Percentiles rank a stretch among this genome's conserved stretches.
Conservation (phyloP, 1,140 invertebrate species). For the Atta cephalotes region DNA sequence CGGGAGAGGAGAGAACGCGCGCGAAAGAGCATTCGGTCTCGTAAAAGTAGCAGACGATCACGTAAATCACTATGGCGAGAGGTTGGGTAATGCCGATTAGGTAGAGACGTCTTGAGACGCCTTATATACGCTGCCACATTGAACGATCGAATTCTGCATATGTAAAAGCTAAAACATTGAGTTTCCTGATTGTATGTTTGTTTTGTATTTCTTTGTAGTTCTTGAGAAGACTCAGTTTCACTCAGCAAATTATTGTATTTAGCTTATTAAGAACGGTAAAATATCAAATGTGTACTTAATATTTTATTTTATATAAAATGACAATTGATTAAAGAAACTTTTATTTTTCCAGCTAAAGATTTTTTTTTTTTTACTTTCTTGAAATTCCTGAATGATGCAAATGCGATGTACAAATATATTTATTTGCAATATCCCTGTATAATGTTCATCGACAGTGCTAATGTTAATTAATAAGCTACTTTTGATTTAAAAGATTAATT, state of each 20-base stretch:
- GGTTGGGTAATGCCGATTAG: constrained; percentile 67
- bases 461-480: neutral
- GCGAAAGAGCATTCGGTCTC: constrained; percentile 42
- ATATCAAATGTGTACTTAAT: neutral
- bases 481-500: neutral
- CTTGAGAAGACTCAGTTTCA: neutral
- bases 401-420: neutral
- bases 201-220: neutral
- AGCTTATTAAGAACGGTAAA: neutral
- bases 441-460: neutral
- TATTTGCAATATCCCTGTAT: neutral
- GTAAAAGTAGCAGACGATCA: constrained; percentile 50
- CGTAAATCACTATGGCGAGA: constrained; percentile 54
- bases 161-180: constrained; percentile 16
- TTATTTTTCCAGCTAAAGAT: neutral
- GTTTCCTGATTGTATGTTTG: constrained; percentile 34
- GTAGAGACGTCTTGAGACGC: constrained; percentile 55
- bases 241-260: neutral
- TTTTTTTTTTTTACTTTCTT: neutral
- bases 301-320: neutral
- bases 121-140: constrained; percentile 16
- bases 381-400: neutral
- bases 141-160: constrained; percentile 45
- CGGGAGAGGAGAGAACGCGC: constrained; percentile 49
- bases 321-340: neutral